Evolutionary conservation across 1,140 invertebrate species (phyloP).

Genomic region (Gryllus bimaculatus): DNA sequence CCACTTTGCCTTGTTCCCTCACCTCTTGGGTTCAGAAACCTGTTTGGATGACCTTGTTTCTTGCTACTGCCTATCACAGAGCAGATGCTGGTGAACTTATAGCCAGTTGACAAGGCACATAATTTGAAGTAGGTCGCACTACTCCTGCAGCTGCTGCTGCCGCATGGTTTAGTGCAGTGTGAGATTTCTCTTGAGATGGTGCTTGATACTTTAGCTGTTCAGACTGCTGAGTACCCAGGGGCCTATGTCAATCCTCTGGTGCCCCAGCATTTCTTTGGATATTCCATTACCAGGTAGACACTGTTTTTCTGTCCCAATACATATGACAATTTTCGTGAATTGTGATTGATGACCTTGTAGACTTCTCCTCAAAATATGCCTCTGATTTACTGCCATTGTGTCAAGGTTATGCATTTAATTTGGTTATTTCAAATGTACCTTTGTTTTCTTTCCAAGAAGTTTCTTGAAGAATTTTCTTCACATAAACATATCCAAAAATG

Average conservation of each 20-base stretch:
- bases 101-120: not conserved
- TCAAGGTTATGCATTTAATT: too few species aligned
- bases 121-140: not conserved
- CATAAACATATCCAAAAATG: not conserved
- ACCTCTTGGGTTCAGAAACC: not conserved
- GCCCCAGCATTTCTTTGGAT: not conserved
- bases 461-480: not conserved
- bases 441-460: not conserved
- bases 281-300: not conserved
- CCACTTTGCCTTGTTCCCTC: not conserved
- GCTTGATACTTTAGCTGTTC: not conserved
- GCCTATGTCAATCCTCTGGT: not conserved
- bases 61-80: constrained; percentile 3
- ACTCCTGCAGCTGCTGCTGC: not conserved
- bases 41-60: constrained; percentile 1
- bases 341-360: not conserved
- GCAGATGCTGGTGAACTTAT: not conserved
- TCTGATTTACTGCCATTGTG: too few species aligned
- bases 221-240: not conserved
- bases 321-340: not conserved
- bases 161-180: not conserved
- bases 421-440: too few species aligned
- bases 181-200: not conserved
- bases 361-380: not conserved
- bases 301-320: not conserved